These are phyloP conservation scores for Nasonia longicornis DNA, from an alignment of 1,140 invertebrate genomes.

Conservation along the genomic window DNA sequence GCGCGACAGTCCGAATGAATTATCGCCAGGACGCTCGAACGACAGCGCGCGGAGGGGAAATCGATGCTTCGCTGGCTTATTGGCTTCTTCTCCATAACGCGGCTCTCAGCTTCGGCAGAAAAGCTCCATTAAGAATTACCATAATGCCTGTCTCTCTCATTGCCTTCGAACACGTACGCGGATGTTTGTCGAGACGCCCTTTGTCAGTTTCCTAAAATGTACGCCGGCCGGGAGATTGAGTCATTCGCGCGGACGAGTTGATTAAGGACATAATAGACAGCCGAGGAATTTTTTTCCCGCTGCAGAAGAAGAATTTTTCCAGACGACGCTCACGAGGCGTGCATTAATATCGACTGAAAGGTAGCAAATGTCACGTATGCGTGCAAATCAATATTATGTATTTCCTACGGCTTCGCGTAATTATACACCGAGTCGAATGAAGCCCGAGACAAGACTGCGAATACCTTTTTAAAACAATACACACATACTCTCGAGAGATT, in stretches of 20 bases:
- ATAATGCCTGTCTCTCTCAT: slow-evolving; percentile 9
- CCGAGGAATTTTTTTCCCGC: no score
- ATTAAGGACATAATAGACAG: no score
- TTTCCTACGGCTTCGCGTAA: slow-evolving; percentile 44
- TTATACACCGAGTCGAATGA: slow-evolving; percentile 41
- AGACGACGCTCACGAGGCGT: neutral
- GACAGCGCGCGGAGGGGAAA: slow-evolving; percentile 2
- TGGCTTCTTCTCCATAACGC: neutral
- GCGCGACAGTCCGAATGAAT: slow-evolving; percentile 27
- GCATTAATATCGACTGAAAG: slow-evolving; percentile 37
- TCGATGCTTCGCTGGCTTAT: slow-evolving; percentile 30
- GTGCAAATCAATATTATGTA: slow-evolving; percentile 46
- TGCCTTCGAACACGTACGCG: neutral
- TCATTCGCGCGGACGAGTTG: no score
- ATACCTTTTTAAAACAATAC: slow-evolving; percentile 41
- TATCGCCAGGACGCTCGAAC: slow-evolving; percentile 12
- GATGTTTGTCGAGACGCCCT: neutral
- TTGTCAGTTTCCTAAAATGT: neutral
- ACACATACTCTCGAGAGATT: neutral
- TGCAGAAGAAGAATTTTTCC: no score
- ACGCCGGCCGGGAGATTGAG: no score
- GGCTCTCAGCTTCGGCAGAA: neutral
- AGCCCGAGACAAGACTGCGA: slow-evolving; percentile 39
- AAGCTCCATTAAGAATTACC: slow-evolving; percentile 33
- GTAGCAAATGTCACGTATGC: slow-evolving; percentile 37